Percentiles rank a stretch among this genome's conserved stretches.
phyloP scores from a whole-genome alignment of 2,113 vertebrate species.

The Leucoraja erinaceus region DNA sequence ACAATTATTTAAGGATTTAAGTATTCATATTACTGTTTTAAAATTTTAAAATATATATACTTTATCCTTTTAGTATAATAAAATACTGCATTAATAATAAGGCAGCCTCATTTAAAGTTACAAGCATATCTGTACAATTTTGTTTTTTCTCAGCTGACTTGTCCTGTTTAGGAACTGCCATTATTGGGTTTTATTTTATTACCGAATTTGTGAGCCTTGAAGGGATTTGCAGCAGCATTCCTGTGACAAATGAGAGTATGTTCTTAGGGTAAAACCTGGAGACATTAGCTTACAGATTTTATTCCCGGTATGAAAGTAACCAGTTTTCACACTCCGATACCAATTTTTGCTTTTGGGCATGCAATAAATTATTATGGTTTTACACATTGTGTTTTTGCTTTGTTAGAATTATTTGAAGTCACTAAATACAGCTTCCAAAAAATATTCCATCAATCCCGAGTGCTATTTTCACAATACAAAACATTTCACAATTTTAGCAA shows the following conservation, averaged over 20 bases:
- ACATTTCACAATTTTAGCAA: not conserved
- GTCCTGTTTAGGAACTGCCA: not conserved
- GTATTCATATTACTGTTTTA: not conserved
- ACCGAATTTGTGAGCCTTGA: not conserved
- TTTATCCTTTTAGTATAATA: not conserved
- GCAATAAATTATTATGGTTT: not conserved
- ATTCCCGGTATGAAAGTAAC: not conserved
- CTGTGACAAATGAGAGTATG: not conserved
- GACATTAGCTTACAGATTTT: not conserved
- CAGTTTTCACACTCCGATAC: not conserved
- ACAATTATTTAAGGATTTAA: not conserved
- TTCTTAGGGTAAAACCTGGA: not conserved
- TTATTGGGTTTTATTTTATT: not conserved
- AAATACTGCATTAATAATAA: not conserved
- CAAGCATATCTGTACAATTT: not conserved
- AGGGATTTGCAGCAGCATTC: not conserved
- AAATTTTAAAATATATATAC: not conserved
- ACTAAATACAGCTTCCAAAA: not conserved
- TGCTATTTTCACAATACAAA: not conserved
- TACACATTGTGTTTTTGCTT: too few species aligned
- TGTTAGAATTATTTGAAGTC: too few species aligned
- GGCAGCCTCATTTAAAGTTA: not conserved
- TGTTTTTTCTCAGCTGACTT: not conserved
- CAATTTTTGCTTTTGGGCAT: not conserved
- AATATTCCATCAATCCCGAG: not conserved